phyloP scores from a whole-genome alignment of 2,797 vertebrate genomes.

The Chloroceryle amazona region DNA sequence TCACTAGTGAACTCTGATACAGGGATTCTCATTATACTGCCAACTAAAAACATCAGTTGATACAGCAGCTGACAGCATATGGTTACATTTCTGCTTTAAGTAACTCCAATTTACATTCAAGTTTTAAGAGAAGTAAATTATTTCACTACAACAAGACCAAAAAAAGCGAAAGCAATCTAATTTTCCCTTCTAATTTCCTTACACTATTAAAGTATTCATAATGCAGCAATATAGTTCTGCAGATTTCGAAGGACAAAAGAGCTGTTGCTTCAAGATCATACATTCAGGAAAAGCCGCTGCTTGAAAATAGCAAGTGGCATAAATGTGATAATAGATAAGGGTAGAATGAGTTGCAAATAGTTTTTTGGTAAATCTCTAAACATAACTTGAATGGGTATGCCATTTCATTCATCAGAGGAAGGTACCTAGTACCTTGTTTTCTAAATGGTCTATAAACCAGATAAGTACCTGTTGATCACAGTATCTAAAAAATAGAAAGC shows the following conservation, averaged over 20 bases:
- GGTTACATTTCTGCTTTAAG: not conserved
- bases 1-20: not conserved
- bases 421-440: not conserved
- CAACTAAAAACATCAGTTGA: not conserved
- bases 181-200: slow-evolving; percentile 27
- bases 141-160: not conserved
- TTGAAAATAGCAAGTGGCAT: not conserved
- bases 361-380: not conserved
- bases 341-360: not conserved
- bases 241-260: slow-evolving; percentile 5
- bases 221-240: not conserved
- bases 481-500: not conserved
- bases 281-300: not conserved
- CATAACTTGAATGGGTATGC: not conserved
- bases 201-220: slow-evolving; percentile 13
- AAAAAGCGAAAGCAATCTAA: not conserved
- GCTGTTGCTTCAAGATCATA: not conserved
- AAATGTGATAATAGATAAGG: not conserved
- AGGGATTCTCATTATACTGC: not conserved
- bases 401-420: not conserved
- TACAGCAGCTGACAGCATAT: not conserved
- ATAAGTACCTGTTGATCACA: not conserved
- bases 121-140: not conserved
- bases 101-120: not conserved
- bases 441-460: not conserved